Evolutionary conservation across 1,140 invertebrate genomes (phyloP).

Genomic region (Argopecten irradians): DNA sequence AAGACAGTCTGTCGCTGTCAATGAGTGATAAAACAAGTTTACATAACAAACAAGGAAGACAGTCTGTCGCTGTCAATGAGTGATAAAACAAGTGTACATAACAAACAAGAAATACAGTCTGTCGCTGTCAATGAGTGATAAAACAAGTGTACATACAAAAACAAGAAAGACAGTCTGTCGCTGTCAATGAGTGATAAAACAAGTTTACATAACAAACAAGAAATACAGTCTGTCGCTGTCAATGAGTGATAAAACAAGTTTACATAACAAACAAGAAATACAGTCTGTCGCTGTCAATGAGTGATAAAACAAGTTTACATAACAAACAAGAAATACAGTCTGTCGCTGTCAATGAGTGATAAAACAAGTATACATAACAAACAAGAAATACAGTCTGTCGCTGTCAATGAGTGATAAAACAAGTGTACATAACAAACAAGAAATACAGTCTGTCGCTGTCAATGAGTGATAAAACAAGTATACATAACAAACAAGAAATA

Average conservation of each 20-base stretch:
- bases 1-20: neutral
- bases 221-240: too few species aligned
- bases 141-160: too few species aligned
- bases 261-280: neutral
- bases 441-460: too few species aligned
- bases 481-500: neutral
- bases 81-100: too few species aligned
- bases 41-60: neutral
- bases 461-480: neutral
- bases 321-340: neutral
- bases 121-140: neutral
- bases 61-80: neutral
- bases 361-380: neutral
- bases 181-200: neutral
- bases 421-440: neutral
- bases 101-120: neutral
- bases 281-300: too few species aligned
- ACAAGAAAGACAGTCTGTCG: neutral
- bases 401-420: too few species aligned
- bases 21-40: too few species aligned
- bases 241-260: neutral
- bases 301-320: neutral
- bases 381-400: too few species aligned
- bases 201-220: neutral
- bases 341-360: too few species aligned